Evolutionary conservation across 2,797 vertebrate genomes (phyloP), one percentile per base, ranked within the genome.

Genomic region (Lates japonicus): DNA sequence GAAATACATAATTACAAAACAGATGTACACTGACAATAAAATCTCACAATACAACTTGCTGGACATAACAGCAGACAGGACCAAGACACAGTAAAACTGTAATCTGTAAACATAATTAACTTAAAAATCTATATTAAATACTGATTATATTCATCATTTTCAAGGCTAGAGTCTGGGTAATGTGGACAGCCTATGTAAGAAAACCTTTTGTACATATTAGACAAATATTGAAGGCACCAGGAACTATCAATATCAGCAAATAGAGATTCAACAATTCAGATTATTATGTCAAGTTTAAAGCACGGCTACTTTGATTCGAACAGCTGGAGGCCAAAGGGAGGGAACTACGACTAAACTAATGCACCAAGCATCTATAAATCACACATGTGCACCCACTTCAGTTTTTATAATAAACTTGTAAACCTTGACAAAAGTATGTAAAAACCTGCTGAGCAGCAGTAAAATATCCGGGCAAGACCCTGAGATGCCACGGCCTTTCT

Each of bases 331-430:
- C 16, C 37, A 35, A 44, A 51, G n/a, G 2, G 13, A 61, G 44
- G n/a, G 29, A 80, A 74, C 42, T 58, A 51, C 46, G 64, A 37
- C 44, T 41, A 49, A 77, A 61, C 25, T 7, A n/a, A 81, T 81
- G 51, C 73, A 70, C 33, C 1, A 8, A 73, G 52, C 44, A 22
- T 57, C 64, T 75, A 83, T 83, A 89, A 89, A 91, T 82, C 84
- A 69, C 66, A 86, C 83, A 48, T 61, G 54, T 75, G 72, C 55
- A 62, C 37, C 63, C 62, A 78, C 57, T 82, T 85, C 64, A 65
- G 42, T 57, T 80, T 82, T 86, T 86, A 86, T 65, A 85, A 90
- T 83, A 80, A 86, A 85, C 82, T 79, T 83, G 74, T 87, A 85
- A 87, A 82, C 68, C 74, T 74, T 83, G 74, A 90, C 72, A 69